These are phyloP conservation scores for Drepana falcataria DNA, from an alignment of 2,888 invertebrate species.

Conservation along the genomic window DNA sequence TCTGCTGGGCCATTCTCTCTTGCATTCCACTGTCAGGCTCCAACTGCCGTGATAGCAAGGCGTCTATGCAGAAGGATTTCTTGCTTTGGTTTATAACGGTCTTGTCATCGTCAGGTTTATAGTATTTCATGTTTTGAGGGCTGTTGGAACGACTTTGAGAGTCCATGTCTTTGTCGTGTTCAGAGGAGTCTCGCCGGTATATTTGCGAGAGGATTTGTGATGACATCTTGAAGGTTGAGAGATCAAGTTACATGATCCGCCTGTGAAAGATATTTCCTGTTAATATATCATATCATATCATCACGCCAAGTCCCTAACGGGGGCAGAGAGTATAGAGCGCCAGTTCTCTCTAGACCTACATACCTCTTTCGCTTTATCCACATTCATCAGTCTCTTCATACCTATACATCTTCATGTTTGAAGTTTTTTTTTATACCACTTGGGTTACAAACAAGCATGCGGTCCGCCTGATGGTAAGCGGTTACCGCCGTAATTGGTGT, in stretches of 20 bases:
- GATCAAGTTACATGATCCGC: slow-evolving; percentile 5
- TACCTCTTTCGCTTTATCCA: too few relatives aligned
- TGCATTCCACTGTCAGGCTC: slow-evolving; percentile 49
- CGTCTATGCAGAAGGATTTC: slow-evolving; percentile 95
- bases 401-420: too few relatives aligned
- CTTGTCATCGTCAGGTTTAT: slow-evolving; percentile 52
- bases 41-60: slow-evolving; percentile 83
- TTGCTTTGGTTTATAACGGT: slow-evolving; percentile 67
- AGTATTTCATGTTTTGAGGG: slow-evolving; percentile 63
- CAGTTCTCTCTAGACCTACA: too few relatives aligned
- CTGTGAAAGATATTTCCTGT: slow-evolving; percentile 1
- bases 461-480: too few relatives aligned
- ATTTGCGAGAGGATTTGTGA: slow-evolving; percentile 28
- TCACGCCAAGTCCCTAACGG: too few relatives aligned
- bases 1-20: slow-evolving; percentile 58
- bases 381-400: too few relatives aligned
- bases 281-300: not conserved
- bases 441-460: too few relatives aligned
- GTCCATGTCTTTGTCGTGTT: slow-evolving; percentile 57
- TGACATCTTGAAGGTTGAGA: slow-evolving; percentile 7
- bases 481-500: too few relatives aligned
- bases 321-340: too few relatives aligned
- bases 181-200: slow-evolving; percentile 52
- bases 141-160: slow-evolving; percentile 57
- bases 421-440: too few relatives aligned